phyloP scores from a whole-genome alignment of 2,888 invertebrate genomes.

The Monoplex corrugatus region DNA sequence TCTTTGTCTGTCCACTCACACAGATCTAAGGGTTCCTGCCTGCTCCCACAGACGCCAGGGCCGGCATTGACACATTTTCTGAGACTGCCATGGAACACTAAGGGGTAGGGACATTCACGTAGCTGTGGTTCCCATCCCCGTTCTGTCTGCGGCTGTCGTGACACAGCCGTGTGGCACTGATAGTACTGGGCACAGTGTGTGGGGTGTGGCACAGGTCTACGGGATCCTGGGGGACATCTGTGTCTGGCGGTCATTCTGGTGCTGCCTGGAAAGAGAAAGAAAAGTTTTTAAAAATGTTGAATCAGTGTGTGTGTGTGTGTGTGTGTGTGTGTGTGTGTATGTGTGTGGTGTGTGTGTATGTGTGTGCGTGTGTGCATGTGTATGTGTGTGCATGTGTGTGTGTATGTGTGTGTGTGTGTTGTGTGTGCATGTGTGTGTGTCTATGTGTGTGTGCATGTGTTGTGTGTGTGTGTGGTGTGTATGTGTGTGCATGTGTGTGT shows the following conservation, averaged over 20 bases:
- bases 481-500: too few relatives aligned
- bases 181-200: constrained; percentile 57
- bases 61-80: constrained; percentile 47
- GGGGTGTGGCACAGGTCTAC: constrained; percentile 1
- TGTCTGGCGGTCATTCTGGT: not conserved
- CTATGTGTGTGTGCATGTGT: too few relatives aligned
- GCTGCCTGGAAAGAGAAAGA: not conserved
- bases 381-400: not conserved
- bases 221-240: constrained; percentile 17
- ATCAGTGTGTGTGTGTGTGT: too few relatives aligned
- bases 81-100: constrained; percentile 44
- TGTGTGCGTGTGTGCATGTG: too few relatives aligned
- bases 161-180: constrained; percentile 44
- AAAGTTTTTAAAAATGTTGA: too few relatives aligned
- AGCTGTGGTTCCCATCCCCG: constrained; percentile 34
- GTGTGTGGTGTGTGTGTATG: too few relatives aligned
- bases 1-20: constrained; percentile 60
- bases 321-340: too few relatives aligned
- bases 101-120: constrained; percentile 49
- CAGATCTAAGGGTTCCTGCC: constrained; percentile 63
- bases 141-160: not conserved
- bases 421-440: too few relatives aligned
- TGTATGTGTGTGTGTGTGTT: too few relatives aligned
- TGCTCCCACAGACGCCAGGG: constrained; percentile 60
- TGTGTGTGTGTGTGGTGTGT: too few relatives aligned